Conservation (phyloP, 2,888 invertebrate species). For the Lasioglossum marginatum region DNA sequence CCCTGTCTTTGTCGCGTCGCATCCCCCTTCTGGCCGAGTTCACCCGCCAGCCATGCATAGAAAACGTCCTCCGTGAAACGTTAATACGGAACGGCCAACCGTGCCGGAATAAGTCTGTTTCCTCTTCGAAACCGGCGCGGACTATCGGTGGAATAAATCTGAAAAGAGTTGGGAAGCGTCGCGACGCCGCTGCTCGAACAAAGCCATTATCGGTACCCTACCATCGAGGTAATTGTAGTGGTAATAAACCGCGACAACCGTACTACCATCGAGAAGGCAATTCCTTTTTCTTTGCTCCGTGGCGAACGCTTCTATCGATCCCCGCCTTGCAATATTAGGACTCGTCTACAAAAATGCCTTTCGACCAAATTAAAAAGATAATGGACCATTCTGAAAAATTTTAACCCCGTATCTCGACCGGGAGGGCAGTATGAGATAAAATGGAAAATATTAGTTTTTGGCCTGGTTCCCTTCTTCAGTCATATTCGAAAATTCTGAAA, state of each 20-base stretch:
- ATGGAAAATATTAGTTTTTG: neutral
- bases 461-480: too few species aligned
- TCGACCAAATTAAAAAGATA: neutral
- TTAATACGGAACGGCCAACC: constrained; percentile 9
- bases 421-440: neutral
- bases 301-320: neutral
- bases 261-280: neutral
- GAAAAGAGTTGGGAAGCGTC: neutral
- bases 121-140: neutral
- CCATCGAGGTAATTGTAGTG: neutral
- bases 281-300: neutral
- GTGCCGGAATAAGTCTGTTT: constrained; percentile 19
- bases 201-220: neutral
- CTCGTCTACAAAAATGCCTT: neutral
- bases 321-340: neutral
- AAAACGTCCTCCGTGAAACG: constrained; percentile 18
- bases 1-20: neutral
- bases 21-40: neutral
- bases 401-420: too few species aligned
- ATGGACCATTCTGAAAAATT: neutral
- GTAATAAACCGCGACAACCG: neutral
- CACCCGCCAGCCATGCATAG: constrained; percentile 6
- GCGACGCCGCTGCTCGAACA: neutral
- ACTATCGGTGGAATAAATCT: constrained; percentile 26
- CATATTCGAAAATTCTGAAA: too few species aligned